These are phyloP conservation scores for Melanotaenia maccullochi DNA, from an alignment of 2,797 vertebrate species.

Conservation along the genomic window DNA sequence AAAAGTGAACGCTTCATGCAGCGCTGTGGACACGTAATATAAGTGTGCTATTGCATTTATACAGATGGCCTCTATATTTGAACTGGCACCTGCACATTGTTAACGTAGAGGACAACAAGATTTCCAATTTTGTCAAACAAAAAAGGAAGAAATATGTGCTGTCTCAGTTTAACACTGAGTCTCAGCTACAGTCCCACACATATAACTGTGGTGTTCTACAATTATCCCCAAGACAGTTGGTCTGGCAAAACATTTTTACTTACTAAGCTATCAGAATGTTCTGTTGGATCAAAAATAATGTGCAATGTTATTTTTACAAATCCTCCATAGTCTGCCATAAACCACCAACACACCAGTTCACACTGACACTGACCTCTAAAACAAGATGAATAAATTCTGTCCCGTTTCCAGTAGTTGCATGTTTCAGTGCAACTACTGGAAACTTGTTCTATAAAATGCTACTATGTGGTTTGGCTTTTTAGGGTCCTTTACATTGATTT, in stretches of 20 bases:
- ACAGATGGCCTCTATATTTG: constrained; percentile 29
- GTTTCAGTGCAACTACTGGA: neutral
- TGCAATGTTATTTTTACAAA: neutral
- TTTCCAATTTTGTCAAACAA: constrained; percentile 30
- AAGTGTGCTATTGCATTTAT: constrained; percentile 20
- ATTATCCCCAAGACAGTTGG: constrained; percentile 4
- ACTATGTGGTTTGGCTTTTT: neutral
- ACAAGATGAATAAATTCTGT: neutral
- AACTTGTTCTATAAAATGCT: neutral
- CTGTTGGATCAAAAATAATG: constrained; percentile 3
- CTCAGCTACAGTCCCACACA: constrained; percentile 23
- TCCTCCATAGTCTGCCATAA: neutral
- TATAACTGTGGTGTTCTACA: constrained; percentile 2
- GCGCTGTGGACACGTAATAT: neutral
- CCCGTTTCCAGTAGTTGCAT: neutral
- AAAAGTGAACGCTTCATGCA: neutral
- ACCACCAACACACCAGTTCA: neutral
- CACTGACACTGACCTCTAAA: neutral
- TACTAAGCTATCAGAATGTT: constrained; percentile 1
- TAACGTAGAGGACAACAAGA: constrained; percentile 9
- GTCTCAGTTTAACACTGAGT: constrained; percentile 1
- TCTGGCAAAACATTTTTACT: constrained; percentile 7
- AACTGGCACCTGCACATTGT: constrained; percentile 29
- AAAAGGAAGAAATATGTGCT: constrained; percentile 15
- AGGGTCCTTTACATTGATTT: neutral